Evolutionary conservation across 30 jellyfish, hydroid and myxozoan species (phyloP).

Genomic region (Catostylus mosaicus): DNA sequence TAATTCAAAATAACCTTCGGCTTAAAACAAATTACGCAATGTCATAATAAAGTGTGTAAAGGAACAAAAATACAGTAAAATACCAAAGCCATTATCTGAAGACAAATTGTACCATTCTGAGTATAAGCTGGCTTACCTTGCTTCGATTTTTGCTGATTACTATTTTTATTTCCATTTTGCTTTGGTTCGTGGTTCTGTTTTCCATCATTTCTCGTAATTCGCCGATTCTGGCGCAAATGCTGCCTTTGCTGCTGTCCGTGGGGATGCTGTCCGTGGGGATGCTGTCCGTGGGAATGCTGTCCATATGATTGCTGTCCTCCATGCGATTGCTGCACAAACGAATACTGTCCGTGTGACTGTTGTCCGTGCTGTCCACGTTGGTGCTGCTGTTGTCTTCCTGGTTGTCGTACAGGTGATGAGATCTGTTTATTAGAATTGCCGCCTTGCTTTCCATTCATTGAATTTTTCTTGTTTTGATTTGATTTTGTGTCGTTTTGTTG

Average conservation of each 20-base stretch:
- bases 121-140: conserved; percentile 25
- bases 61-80: no score
- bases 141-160: conserved; percentile 15
- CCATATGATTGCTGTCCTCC: conserved; percentile 17
- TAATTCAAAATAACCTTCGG: no score
- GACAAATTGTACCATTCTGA: neutral
- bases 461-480: conserved; percentile 33
- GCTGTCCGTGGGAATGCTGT: conserved; percentile 38
- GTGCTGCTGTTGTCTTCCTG: conserved; percentile 45
- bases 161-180: conserved; percentile 31
- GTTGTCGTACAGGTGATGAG: conserved; percentile 16
- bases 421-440: conserved; percentile 13
- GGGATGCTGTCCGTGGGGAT: conserved; percentile 27
- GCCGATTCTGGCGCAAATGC: conserved; percentile 69
- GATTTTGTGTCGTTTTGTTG: conserved; percentile 14
- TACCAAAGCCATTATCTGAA: neutral
- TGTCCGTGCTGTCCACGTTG: conserved; percentile 50
- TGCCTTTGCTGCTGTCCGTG: conserved; percentile 35
- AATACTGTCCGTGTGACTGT: conserved; percentile 34
- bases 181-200: conserved; percentile 25
- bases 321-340: conserved; percentile 34
- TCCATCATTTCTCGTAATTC: conserved; percentile 53
- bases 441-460: conserved; percentile 15
- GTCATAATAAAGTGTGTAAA: no score
- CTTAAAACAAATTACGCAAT: no score